Evolutionary conservation across 2,797 vertebrate species (phyloP).

Genomic region (Xenentodon cancila): DNA sequence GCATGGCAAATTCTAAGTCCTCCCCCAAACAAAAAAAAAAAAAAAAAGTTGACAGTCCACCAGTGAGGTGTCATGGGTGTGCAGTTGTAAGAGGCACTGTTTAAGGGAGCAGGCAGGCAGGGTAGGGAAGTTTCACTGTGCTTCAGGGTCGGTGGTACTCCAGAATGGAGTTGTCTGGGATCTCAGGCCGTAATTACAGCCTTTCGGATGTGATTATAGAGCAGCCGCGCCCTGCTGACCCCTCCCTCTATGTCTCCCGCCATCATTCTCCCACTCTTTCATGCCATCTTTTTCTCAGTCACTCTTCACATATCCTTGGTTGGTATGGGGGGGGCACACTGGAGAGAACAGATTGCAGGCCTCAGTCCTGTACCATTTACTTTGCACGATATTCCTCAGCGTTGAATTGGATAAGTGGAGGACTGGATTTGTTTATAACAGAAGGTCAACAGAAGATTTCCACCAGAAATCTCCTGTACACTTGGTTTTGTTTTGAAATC

Average conservation of each 20-base stretch:
- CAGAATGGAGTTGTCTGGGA: slow-evolving; percentile 74
- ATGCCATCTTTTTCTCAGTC: slow-evolving; percentile 55
- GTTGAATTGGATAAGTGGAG: slow-evolving; percentile 44
- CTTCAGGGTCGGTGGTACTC: slow-evolving; percentile 64
- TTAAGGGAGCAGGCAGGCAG: slow-evolving; percentile 20
- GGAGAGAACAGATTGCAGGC: slow-evolving; percentile 60
- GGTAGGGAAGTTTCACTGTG: slow-evolving; percentile 19
- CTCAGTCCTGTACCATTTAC: slow-evolving; percentile 57
- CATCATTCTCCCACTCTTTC: slow-evolving; percentile 55
- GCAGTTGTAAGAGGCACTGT: slow-evolving; percentile 18
- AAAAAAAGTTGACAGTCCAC: neutral
- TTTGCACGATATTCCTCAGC: slow-evolving; percentile 59
- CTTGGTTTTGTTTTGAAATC: too few species aligned
- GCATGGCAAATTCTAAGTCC: neutral
- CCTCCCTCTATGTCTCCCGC: slow-evolving; percentile 68
- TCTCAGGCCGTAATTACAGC: slow-evolving; percentile 83
- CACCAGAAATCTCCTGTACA: too few species aligned
- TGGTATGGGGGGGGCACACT: slow-evolving; percentile 25
- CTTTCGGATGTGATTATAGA: slow-evolving; percentile 84
- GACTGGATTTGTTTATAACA: slow-evolving; percentile 38
- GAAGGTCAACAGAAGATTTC: slow-evolving; percentile 9
- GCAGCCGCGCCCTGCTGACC: slow-evolving; percentile 79
- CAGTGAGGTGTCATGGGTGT: slow-evolving; percentile 13
- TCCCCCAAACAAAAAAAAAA: neutral
- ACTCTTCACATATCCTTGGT: slow-evolving; percentile 46